Base-by-base conservation (phyloP, 2,888 invertebrate species). In the Octonoba sinensis region DNA sequence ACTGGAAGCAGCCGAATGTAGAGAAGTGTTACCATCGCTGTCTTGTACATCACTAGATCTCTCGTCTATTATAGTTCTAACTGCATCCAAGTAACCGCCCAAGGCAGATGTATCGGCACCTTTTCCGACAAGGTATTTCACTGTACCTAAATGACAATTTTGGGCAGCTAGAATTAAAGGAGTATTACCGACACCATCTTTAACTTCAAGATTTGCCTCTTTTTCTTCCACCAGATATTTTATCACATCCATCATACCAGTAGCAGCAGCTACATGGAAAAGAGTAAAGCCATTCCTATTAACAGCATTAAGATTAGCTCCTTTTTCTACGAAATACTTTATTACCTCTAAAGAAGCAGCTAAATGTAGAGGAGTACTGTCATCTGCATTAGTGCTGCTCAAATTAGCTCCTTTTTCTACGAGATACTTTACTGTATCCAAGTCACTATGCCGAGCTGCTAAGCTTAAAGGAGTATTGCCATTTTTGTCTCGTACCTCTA, bases 211-310 rank as follows among this genome's bases (percentile, higher is more conserved):
- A 6, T 27, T 22, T 13, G 60, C 60, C 27, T 15, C 20, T 22
- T 27, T 22, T n/a, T n/a, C n/a, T n/a, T n/a, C n/a, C n/a, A n/a
- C n/a, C n/a, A n/a, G n/a, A n/a, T n/a, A n/a, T n/a, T n/a, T n/a
- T n/a, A n/a, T n/a, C n/a, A n/a, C n/a, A n/a, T n/a, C n/a, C n/a
- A n/a, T n/a, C n/a, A n/a, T 22, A 3, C 27, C 60, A 24, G 24
- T 27, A 13, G 12, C 27, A 22, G 60, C 27, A 27, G 60, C 60
- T 16, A 22, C 27, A 60, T 60, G 60, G 16, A 60, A 60, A 60
- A 22, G 22, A 8, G 60, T 60, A 22, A 27, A 27, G 3, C 24
- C 24, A 22, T 27, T 36, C 4, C 12, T 24, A 24, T 18, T 13
- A 16, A 13, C 12, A 22, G 60, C 24, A 47, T 47, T 12, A 47